phyloP scores from a whole-genome alignment of 2,113 vertebrate genomes.

The Peromyscus polionotus region DNA sequence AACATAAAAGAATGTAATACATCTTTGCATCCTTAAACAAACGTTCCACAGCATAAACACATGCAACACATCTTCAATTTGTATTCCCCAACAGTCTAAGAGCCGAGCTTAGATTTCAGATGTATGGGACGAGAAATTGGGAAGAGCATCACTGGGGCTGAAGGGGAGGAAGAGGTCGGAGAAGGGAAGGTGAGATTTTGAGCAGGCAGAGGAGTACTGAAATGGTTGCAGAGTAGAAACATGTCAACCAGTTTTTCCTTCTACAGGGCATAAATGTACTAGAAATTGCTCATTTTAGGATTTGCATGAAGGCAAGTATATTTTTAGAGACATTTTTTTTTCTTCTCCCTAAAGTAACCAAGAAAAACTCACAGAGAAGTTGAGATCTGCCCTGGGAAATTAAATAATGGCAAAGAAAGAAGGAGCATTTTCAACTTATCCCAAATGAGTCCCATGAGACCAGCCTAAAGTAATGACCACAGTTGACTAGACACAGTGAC shows the following conservation, averaged over 20 bases:
- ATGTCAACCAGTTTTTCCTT: not conserved
- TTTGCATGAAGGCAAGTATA: constrained; percentile 22
- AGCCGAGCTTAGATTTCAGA: not conserved
- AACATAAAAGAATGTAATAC: not conserved
- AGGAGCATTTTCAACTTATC: not conserved
- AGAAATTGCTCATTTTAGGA: not conserved
- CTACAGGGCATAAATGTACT: not conserved
- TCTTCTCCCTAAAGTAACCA: constrained; percentile 17
- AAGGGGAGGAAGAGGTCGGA: rapidly evolving
- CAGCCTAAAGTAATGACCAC: not conserved
- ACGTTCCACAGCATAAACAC: not conserved
- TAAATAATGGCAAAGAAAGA: not conserved
- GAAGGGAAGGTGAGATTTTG: too few species aligned
- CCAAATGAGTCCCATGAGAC: not conserved
- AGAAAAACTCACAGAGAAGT: not conserved
- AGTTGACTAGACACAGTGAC: constrained; percentile 14
- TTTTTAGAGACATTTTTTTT: constrained; percentile 33
- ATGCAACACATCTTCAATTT: not conserved
- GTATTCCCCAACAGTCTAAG: not conserved
- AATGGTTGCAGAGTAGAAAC: not conserved
- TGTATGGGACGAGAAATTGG: not conserved
- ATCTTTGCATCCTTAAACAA: not conserved
- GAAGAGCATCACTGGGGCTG: not conserved
- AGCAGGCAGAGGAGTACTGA: not conserved
- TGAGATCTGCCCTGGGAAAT: not conserved